Evolutionary conservation across 1,140 invertebrate genomes (phyloP).

Genomic region (Coptotermes formosanus): DNA sequence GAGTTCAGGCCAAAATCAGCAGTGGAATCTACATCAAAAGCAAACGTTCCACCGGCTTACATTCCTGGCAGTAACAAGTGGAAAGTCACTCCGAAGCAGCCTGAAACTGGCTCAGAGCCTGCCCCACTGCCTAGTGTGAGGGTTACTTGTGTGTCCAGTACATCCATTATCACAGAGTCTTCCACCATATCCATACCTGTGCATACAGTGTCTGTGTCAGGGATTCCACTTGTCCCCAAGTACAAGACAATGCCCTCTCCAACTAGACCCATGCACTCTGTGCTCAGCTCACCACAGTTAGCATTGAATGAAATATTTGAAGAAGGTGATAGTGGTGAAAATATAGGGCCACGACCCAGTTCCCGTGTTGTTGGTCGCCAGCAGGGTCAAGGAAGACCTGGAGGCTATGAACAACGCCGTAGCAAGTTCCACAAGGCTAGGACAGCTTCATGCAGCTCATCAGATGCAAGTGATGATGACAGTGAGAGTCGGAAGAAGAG

Average conservation of each 20-base stretch:
- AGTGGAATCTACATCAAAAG: slow-evolving; percentile 17
- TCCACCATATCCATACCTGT: slow-evolving; percentile 55
- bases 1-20: slow-evolving; percentile 20
- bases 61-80: slow-evolving; percentile 37
- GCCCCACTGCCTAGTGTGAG: slow-evolving; percentile 27
- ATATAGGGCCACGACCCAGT: slow-evolving; percentile 35
- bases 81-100: slow-evolving; percentile 30
- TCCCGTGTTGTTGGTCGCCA: slow-evolving; percentile 39
- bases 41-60: slow-evolving; percentile 30
- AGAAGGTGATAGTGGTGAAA: slow-evolving; percentile 54
- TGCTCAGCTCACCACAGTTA: slow-evolving; percentile 59
- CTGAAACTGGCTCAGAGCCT: neutral
- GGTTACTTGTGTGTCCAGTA: slow-evolving; percentile 38
- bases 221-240: slow-evolving; percentile 42
- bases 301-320: slow-evolving; percentile 72
- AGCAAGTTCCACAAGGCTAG: slow-evolving; percentile 73
- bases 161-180: slow-evolving; percentile 51
- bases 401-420: slow-evolving; percentile 60
- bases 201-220: slow-evolving; percentile 48
- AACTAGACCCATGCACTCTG: slow-evolving; percentile 49
- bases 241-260: slow-evolving; percentile 50
- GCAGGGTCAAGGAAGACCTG: slow-evolving; percentile 43
- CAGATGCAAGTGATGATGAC: slow-evolving; percentile 88
- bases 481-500: slow-evolving; percentile 77
- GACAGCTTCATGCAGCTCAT: slow-evolving; percentile 84